A percentile compares a stretch with the other conserved stretches of the same genome.
Conservation (phyloP, 2,113 vertebrate genomes). For the Clarias magur region DNA sequence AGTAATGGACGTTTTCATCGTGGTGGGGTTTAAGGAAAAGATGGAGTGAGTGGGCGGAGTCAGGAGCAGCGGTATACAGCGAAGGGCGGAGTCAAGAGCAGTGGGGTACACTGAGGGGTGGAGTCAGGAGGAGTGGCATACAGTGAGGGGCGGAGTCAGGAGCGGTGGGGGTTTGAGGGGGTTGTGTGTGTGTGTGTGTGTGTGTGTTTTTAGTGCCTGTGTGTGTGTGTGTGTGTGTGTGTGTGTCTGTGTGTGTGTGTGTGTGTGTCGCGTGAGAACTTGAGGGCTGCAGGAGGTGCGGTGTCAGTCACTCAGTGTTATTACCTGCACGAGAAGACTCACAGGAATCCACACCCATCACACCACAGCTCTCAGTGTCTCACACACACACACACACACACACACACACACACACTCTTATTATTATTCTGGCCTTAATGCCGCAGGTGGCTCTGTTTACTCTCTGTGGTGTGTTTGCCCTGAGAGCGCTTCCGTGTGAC, state of each 20-base stretch:
- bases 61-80: no score
- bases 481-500: background rate
- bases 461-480: slow-evolving; percentile 40
- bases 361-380: slow-evolving; percentile 57
- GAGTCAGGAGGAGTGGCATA: no score
- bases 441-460: slow-evolving; percentile 51
- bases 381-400: slow-evolving; percentile 36
- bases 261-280: slow-evolving; percentile 67
- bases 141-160: no score
- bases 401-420: background rate
- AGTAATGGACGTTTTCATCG: background rate
- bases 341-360: slow-evolving; percentile 63
- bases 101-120: no score
- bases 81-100: no score
- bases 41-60: no score
- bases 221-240: no score
- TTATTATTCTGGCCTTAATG: slow-evolving; percentile 50
- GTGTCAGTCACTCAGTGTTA: slow-evolving; percentile 62
- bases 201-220: no score
- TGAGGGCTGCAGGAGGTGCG: slow-evolving; percentile 65
- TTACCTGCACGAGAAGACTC: slow-evolving; percentile 63
- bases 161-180: no score
- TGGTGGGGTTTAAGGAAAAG: no score
- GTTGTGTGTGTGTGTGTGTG: no score
- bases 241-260: background rate